Evolutionary conservation across 2,888 invertebrate species (phyloP), one percentile per base, ranked within the genome.

Genomic region (Tiphia femorata): DNA sequence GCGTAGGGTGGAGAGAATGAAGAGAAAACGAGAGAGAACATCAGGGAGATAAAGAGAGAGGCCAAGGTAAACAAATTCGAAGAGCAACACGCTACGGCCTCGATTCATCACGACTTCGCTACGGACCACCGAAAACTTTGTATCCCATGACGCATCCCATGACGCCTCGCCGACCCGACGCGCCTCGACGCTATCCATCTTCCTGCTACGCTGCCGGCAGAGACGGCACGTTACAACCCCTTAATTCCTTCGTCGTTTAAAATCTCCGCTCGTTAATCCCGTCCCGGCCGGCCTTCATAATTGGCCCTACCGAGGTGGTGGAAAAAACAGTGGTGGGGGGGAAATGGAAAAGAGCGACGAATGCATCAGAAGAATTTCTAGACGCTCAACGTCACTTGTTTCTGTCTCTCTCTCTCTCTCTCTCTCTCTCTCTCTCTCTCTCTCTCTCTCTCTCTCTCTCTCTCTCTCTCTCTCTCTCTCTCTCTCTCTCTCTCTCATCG

Each of bases 61-160:
- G n/a, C n/a, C n/a, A n/a, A n/a, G 35, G 53, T 37, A 57, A 64
- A 60, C 64, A 64, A 64, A 64, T 51, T 60, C 60, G 52, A 49
- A 48, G 50, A 37, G 48, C 42, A 35, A 29, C 54, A 53, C 51
- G 54, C 50, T 43, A 37, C 37, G 35, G 40, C 47, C 44, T 52
- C 59, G 64, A 63, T 64, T 64, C 50, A 64, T 64, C 59, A 64
- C 40, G 43, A 35, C 42, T 41, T 30, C 23, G 19, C 29, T 46
- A 12, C 25, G 43, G 37, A 25, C 49, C 29, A 23, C 58, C 54
- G 33, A 58, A 58, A 64, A 64, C 64, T 64, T 64, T 47, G 50
- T 52, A 46, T 54, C 58, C 42, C 56, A 17, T 44, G 37, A 47
- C 49, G 40, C 47, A 42, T 35, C 37, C 33, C 23, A 8, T 25